Base-by-base conservation (phyloP, 1,140 invertebrate species). In the Drosophila repleta region DNA sequence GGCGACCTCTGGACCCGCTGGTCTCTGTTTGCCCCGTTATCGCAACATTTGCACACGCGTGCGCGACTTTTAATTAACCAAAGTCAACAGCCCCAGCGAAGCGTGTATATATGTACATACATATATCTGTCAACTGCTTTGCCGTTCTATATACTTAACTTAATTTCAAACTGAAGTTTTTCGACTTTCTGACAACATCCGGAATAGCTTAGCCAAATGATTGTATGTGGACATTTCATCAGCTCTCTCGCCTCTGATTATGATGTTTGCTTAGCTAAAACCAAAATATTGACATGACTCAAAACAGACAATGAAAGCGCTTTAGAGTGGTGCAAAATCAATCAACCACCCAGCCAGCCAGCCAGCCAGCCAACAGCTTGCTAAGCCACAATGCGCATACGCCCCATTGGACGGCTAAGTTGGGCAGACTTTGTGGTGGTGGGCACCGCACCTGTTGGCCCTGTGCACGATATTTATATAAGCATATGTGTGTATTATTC, bases 221-320 rank as follows among this genome's bases (percentile, higher is more conserved):
- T 57, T 39, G 32, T 88, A 29, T 87, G 67, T 88, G 77, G 74
- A 83, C 79, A 88, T 87, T 87, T 74, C 83, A 78, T 88, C 83
- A 87, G 76, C 79, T 83, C 64, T 75, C 41, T 75, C 41, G 69
- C 46, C 69, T 45, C 29, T 15, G 51, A 65, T 63, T 61, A 32
- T 56, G 45, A 20, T 85, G 62, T 87, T 87, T 87, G 62, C 6
- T 68, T 26, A 87, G 71, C 69, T 87, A 79, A 87, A 87, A 88
- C 69, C 83, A 88, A 61, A 88, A 88, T 87, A 88, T 87, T 87
- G 78, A 88, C 82, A 68, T 45, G 35, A 45, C 64, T 35, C 21
- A 3, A 41, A 41, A 18, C 17, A 21, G 18, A 57, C 26, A 69
- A 62, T 20, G 35, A 51, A 56, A 56, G 51, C 35, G 26, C 17